Conservation (phyloP, 1,140 invertebrate genomes). For the Apis laboriosa region DNA sequence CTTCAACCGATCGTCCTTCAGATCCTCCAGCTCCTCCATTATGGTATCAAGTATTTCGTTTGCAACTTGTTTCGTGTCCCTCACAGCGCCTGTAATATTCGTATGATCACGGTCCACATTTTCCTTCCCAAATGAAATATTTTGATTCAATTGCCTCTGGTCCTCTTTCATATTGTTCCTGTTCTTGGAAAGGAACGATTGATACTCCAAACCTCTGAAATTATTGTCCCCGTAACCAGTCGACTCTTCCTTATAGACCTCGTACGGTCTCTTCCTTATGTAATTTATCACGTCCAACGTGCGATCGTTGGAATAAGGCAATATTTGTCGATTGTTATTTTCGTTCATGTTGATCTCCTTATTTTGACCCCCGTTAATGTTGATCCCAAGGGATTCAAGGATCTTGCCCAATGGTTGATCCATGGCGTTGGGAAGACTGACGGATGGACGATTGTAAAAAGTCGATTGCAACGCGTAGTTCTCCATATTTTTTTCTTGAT, state of each 20-base stretch:
- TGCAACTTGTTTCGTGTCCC: slow-evolving; percentile 68
- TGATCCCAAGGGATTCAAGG: slow-evolving; percentile 28
- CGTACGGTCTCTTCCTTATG: background rate
- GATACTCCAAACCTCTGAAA: background rate
- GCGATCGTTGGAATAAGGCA: background rate
- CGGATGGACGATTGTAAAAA: background rate
- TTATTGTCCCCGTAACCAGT: background rate
- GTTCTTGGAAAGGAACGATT: background rate
- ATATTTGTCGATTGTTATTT: background rate
- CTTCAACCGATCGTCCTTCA: slow-evolving; percentile 38
- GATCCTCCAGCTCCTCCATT: slow-evolving; percentile 68
- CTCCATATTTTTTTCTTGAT: background rate
- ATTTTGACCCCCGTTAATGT: background rate
- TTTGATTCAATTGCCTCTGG: background rate
- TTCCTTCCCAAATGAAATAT: background rate
- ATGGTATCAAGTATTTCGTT: slow-evolving; percentile 67
- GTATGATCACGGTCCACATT: background rate
- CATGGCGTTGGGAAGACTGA: slow-evolving; percentile 11
- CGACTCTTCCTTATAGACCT: background rate
- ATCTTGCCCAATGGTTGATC: slow-evolving; percentile 31
- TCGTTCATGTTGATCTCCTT: background rate
- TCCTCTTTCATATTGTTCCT: background rate
- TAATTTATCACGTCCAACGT: background rate
- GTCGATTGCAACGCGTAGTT: background rate
- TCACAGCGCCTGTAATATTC: slow-evolving; percentile 36